Conservation (phyloP, 2,888 invertebrate genomes). For the Halocaridina rubra region DNA sequence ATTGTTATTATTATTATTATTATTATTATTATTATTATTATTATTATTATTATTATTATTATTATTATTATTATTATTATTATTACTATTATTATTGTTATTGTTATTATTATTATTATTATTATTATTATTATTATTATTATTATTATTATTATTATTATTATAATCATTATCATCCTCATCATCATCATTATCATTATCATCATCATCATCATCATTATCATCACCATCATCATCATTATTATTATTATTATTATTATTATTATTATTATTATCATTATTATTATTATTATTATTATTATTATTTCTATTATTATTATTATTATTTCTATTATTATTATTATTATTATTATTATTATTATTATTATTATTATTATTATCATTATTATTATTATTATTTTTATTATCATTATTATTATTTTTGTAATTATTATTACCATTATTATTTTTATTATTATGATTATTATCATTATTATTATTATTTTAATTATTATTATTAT, state of each 20-base stretch:
- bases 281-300: neutral
- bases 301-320: neutral
- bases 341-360: neutral
- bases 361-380: neutral
- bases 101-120: neutral
- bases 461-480: neutral
- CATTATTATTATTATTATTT: neutral
- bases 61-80: neutral
- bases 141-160: neutral
- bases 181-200: neutral
- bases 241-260: neutral
- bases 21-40: neutral
- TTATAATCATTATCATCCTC: neutral
- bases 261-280: neutral
- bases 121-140: neutral
- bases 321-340: neutral
- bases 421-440: neutral
- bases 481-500: neutral
- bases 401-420: neutral
- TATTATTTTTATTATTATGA: neutral
- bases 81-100: neutral
- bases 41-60: neutral
- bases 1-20: neutral
- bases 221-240: neutral
- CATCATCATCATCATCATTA: neutral